Conservation (phyloP, 2,797 vertebrate species). For the Pangasius macronema region DNA sequence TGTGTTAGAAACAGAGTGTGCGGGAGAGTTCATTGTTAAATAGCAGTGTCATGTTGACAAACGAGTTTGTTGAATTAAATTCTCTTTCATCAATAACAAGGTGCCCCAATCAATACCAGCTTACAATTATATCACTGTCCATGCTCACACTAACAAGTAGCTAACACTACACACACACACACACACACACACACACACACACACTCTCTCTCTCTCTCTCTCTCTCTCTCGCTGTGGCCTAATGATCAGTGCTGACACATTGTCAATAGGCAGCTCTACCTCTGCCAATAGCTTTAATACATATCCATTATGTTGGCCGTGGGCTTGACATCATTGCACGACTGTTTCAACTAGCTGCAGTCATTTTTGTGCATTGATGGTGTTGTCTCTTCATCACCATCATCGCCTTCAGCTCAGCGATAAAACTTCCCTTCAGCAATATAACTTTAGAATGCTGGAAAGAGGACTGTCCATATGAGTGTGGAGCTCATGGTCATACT, state of each 20-base stretch:
- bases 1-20: conserved; percentile 22
- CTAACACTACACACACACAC: conserved; percentile 37
- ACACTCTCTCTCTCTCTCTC: no score
- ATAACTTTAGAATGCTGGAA: conserved; percentile 8
- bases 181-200: conserved; percentile 36
- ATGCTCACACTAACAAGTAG: conserved; percentile 55
- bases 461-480: no score
- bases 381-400: conserved; percentile 29
- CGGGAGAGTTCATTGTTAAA: conserved; percentile 78
- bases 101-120: conserved; percentile 75
- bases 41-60: conserved; percentile 81
- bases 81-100: conserved; percentile 80
- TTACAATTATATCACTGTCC: conserved; percentile 80
- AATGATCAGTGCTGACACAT: conserved; percentile 80
- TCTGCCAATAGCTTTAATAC: conserved; percentile 75
- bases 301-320: conserved; percentile 73
- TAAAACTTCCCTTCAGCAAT: background rate
- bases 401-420: conserved; percentile 28
- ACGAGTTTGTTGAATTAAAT: conserved; percentile 82
- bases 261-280: conserved; percentile 72
- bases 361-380: conserved; percentile 29
- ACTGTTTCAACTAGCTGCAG: background rate
- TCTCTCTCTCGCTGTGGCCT: conserved; percentile 66
- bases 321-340: conserved; percentile 62
- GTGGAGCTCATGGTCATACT: background rate